These are phyloP conservation scores for Palythoa grandiflora DNA, from an alignment of 92 coral and sea anemone genomes.

Conservation along the genomic window DNA sequence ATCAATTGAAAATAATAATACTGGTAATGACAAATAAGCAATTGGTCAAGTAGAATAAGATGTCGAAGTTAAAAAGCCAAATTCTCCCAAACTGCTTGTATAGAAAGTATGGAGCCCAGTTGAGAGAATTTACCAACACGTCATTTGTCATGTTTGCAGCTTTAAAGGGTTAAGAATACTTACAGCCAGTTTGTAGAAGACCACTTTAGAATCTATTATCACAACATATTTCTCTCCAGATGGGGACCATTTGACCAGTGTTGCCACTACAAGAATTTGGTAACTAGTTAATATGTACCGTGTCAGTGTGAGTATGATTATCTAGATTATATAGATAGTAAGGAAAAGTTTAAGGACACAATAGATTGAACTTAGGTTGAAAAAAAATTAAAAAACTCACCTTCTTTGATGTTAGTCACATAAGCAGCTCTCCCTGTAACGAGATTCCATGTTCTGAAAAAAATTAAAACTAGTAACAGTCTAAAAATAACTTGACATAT, in stretches of 20 bases:
- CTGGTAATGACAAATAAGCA: too few species aligned
- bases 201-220: constrained; percentile 86
- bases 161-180: constrained; percentile 18
- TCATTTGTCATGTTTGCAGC: too few species aligned
- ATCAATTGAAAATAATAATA: too few species aligned
- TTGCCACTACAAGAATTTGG: constrained; percentile 68
- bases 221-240: constrained; percentile 94
- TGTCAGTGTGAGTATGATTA: too few species aligned
- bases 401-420: constrained; percentile 95
- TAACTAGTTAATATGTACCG: not conserved
- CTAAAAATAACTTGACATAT: too few species aligned
- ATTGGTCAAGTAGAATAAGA: too few species aligned
- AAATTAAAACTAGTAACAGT: not conserved
- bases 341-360: too few species aligned
- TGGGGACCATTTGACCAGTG: constrained; percentile 95
- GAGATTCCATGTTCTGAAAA: constrained; percentile 92
- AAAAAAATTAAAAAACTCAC: constrained; percentile 40
- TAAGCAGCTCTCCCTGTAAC: constrained; percentile 98
- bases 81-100: too few species aligned
- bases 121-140: too few species aligned
- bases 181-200: constrained; percentile 94
- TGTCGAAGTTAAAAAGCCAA: too few species aligned
- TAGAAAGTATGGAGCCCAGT: too few species aligned
- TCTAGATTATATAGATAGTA: too few species aligned
- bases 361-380: not conserved